Conservation (phyloP, 2,888 invertebrate species). For the Drosophila pseudotalamancana region DNA sequence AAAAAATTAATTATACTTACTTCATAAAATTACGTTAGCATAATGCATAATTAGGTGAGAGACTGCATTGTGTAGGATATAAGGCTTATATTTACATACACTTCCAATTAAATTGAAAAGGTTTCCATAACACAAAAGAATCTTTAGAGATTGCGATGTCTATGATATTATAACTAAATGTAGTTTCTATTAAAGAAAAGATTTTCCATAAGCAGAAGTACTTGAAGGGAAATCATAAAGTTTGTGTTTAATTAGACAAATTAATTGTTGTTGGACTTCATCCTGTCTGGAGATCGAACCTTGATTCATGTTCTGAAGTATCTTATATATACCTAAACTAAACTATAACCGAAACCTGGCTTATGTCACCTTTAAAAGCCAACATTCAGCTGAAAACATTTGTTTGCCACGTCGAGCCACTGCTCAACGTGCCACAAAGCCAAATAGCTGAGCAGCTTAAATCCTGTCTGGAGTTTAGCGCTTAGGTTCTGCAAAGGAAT, state of each 20-base stretch:
- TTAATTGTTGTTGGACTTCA: too few relatives aligned
- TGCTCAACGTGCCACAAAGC: slow-evolving; percentile 4
- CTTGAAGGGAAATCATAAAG: too few relatives aligned
- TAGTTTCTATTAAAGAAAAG: too few relatives aligned
- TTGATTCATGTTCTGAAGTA: too few relatives aligned
- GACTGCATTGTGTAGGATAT: slow-evolving; percentile 30
- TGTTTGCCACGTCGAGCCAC: not conserved
- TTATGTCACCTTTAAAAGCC: not conserved
- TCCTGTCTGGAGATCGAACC: too few relatives aligned
- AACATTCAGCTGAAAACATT: not conserved
- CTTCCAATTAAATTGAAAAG: not conserved
- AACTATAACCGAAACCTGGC: not conserved
- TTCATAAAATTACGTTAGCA: slow-evolving; percentile 38
- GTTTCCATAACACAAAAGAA: not conserved
- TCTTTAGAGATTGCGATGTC: not conserved
- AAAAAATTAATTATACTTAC: slow-evolving; percentile 52
- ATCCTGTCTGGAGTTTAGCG: slow-evolving; percentile 20
- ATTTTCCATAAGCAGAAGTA: too few relatives aligned
- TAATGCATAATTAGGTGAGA: slow-evolving; percentile 29
- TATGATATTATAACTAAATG: too few relatives aligned
- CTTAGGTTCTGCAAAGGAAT: slow-evolving; percentile 1
- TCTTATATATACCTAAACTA: too few relatives aligned
- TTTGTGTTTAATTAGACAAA: too few relatives aligned
- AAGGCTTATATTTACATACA: slow-evolving; percentile 1
- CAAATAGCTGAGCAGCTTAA: slow-evolving; percentile 23